Conservation (phyloP, 1,140 invertebrate genomes). For the Lutraria rhynchaena region DNA sequence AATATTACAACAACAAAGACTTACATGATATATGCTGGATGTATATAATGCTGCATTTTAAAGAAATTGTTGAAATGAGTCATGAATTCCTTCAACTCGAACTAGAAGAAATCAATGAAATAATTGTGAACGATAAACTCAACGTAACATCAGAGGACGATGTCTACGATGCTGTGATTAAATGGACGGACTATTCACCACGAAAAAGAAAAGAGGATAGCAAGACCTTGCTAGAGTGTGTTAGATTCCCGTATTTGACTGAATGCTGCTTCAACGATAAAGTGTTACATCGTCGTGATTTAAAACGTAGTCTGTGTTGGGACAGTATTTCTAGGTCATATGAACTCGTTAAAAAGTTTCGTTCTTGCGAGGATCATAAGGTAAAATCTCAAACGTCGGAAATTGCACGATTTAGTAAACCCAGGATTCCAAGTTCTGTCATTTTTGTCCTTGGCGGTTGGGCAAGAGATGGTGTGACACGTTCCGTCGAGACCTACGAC, state of each 20-base stretch:
- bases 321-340: slow-evolving; percentile 60
- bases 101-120: slow-evolving; percentile 96
- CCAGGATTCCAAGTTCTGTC: slow-evolving; percentile 62
- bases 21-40: slow-evolving; percentile 87
- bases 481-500: slow-evolving; percentile 90
- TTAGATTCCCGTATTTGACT: slow-evolving; percentile 44
- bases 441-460: slow-evolving; percentile 87
- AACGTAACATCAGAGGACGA: slow-evolving; percentile 97
- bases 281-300: slow-evolving; percentile 37
- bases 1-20: slow-evolving; percentile 88
- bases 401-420: slow-evolving; percentile 30
- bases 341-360: slow-evolving; percentile 41
- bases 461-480: slow-evolving; percentile 87
- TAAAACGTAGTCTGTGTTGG: slow-evolving; percentile 37
- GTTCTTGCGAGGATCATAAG: slow-evolving; percentile 16
- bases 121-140: slow-evolving; percentile 96
- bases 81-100: slow-evolving; percentile 97
- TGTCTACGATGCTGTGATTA: slow-evolving; percentile 94
- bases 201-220: slow-evolving; percentile 87
- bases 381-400: slow-evolving; percentile 11
- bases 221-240: slow-evolving; percentile 1
- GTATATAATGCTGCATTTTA: slow-evolving; percentile 69
- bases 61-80: slow-evolving; percentile 92
- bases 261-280: slow-evolving; percentile 48
- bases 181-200: slow-evolving; percentile 98